Percentiles rank a stretch among this genome's conserved stretches.
Evolutionary conservation across 2,888 invertebrate genomes (phyloP).

Genomic region (Piscicola geometra): DNA sequence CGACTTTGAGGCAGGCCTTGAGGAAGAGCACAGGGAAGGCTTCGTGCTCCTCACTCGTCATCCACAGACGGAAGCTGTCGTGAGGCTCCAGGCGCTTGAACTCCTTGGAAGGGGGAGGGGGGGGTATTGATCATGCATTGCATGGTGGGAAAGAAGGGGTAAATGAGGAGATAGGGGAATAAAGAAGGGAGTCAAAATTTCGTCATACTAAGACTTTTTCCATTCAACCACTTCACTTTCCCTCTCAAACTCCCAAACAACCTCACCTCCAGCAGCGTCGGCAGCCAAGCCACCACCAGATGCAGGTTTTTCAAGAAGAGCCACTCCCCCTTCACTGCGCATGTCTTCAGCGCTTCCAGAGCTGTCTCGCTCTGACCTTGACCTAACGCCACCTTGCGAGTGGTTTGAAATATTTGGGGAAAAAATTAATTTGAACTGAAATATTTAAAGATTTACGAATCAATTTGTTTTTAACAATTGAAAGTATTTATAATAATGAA

Average conservation of each 20-base stretch:
- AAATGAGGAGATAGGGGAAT: neutral
- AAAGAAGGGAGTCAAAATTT: neutral
- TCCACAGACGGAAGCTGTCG: conserved; percentile 71
- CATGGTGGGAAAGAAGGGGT: no score
- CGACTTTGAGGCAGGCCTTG: conserved; percentile 72
- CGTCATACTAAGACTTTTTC: no score
- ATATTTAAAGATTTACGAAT: no score
- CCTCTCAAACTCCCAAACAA: no score
- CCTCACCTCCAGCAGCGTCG: conserved; percentile 65
- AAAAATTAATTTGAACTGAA: no score
- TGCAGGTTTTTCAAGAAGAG: conserved; percentile 76
- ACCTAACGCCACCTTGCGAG: conserved; percentile 70
- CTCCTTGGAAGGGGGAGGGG: conserved; percentile 56
- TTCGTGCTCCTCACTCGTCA: conserved; percentile 76
- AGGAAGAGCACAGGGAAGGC: conserved; percentile 71
- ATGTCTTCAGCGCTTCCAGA: conserved; percentile 61
- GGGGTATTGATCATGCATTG: no score
- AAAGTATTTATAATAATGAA: no score
- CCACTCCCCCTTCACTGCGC: conserved; percentile 68
- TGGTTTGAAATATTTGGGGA: no score
- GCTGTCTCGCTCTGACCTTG: conserved; percentile 71
- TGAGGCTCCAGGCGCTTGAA: conserved; percentile 59
- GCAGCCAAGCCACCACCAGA: conserved; percentile 69
- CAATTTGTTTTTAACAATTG: no score
- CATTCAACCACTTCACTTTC: no score